Conservation (phyloP, 2,113 vertebrate genomes). For the Merops nubicus region DNA sequence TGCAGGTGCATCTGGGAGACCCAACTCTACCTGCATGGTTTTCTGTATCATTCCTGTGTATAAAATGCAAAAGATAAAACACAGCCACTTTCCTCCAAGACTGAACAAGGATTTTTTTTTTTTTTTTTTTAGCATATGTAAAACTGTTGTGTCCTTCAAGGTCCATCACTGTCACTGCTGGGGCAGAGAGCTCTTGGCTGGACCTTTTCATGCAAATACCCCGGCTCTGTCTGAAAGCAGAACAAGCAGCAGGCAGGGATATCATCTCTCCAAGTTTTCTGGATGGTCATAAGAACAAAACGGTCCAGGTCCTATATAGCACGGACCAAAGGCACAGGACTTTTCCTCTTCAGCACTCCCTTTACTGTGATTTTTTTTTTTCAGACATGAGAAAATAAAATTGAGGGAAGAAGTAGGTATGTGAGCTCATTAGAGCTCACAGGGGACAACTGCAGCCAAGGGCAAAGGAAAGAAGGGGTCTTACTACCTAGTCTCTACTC, state of each 20-base stretch:
- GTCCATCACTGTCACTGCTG: neutral
- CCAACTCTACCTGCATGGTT: neutral
- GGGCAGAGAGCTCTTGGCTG: neutral
- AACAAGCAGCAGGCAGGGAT: neutral
- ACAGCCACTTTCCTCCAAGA: neutral
- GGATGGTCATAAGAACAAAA: accelerated
- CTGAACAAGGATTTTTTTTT: neutral
- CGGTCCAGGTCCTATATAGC: neutral
- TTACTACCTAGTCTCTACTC: neutral
- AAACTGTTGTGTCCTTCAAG: neutral
- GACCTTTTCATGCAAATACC: neutral
- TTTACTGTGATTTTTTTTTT: neutral
- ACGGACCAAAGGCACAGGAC: neutral
- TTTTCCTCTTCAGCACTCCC: neutral
- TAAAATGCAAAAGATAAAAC: neutral
- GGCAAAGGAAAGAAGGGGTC: neutral
- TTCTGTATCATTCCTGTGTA: neutral
- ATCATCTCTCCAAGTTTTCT: neutral
- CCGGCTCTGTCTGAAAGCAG: neutral
- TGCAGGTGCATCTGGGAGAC: neutral
- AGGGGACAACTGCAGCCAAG: neutral
- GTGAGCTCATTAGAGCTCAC: neutral
- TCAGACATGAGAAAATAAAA: neutral
- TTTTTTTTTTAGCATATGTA: neutral
- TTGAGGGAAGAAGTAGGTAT: neutral